A percentile compares a stretch with the other conserved stretches of the same genome.
phyloP scores from a whole-genome alignment of 2,797 vertebrate genomes.

The Meriones psammophilus region DNA sequence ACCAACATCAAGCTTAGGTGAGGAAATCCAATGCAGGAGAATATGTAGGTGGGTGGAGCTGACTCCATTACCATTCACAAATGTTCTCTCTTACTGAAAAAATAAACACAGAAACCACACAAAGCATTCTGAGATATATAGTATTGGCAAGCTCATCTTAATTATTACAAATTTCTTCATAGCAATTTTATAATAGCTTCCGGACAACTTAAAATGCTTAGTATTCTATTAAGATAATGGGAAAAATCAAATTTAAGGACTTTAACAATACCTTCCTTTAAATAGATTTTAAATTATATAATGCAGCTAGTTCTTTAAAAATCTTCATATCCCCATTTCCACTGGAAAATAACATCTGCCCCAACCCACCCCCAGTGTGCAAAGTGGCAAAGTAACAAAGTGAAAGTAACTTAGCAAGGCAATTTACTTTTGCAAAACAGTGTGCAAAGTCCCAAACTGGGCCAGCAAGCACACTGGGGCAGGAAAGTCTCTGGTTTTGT shows the following conservation, averaged over 20 bases:
- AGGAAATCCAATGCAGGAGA: background rate
- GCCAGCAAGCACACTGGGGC: background rate
- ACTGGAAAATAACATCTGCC: background rate
- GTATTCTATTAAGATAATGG: background rate
- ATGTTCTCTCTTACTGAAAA: background rate
- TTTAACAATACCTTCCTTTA: background rate
- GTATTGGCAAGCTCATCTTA: background rate
- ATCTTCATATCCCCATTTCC: background rate
- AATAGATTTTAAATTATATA: background rate
- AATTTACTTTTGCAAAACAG: background rate
- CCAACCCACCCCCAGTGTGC: background rate
- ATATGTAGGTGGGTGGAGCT: background rate
- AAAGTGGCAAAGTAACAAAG: background rate
- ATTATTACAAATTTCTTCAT: background rate
- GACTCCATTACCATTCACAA: background rate
- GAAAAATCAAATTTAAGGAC: background rate
- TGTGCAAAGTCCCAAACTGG: background rate
- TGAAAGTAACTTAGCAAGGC: background rate
- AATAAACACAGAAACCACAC: background rate
- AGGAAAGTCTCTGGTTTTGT: background rate
- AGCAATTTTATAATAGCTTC: constrained; percentile 30
- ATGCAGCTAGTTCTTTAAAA: background rate
- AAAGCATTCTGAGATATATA: background rate
- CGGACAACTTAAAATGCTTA: constrained; percentile 4
- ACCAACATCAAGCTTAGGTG: background rate